These are phyloP conservation scores for Epinotia ramella DNA, from an alignment of 2,888 invertebrate species.

Conservation along the genomic window DNA sequence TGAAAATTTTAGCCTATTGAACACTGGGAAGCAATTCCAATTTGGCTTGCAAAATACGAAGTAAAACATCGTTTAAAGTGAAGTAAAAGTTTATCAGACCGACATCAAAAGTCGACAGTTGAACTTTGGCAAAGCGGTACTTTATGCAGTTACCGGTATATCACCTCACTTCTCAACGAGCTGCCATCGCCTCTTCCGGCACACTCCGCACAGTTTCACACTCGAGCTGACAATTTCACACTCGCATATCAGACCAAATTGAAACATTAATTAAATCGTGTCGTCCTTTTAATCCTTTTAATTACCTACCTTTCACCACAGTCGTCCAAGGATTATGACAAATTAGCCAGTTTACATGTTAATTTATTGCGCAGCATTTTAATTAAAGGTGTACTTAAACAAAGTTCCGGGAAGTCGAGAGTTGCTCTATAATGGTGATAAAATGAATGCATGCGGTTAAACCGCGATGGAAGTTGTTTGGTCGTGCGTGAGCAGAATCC, in stretches of 20 bases:
- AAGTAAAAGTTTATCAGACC: background rate
- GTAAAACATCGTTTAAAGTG: background rate
- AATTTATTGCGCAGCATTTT: constrained; percentile 7
- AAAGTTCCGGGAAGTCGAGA: constrained; percentile 23
- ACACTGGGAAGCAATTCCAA: background rate
- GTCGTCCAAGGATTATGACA: constrained; percentile 35
- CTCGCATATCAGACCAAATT: background rate
- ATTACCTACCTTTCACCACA: constrained; percentile 25
- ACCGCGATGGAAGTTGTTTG: constrained; percentile 15
- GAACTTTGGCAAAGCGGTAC: background rate
- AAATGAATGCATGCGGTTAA: constrained; percentile 5
- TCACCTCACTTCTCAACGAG: constrained; percentile 8
- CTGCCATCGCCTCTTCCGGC: constrained; percentile 24
- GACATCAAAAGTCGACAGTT: background rate
- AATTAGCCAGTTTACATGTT: constrained; percentile 25
- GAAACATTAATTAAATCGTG: constrained; percentile 22
- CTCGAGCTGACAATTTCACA: constrained; percentile 1
- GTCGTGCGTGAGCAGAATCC: constrained; percentile 5
- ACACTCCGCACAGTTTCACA: constrained; percentile 14
- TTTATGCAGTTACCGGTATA: constrained; percentile 1
- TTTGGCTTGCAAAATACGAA: background rate
- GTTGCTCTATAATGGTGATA: constrained; percentile 23
- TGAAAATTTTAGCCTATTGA: background rate
- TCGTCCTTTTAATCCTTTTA: constrained; percentile 33
- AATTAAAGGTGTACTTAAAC: constrained; percentile 16